Percentiles rank a stretch among this genome's conserved stretches.
These are phyloP conservation scores for Bacillus rossius DNA, from an alignment of 1,140 invertebrate species.

Conservation along the genomic window DNA sequence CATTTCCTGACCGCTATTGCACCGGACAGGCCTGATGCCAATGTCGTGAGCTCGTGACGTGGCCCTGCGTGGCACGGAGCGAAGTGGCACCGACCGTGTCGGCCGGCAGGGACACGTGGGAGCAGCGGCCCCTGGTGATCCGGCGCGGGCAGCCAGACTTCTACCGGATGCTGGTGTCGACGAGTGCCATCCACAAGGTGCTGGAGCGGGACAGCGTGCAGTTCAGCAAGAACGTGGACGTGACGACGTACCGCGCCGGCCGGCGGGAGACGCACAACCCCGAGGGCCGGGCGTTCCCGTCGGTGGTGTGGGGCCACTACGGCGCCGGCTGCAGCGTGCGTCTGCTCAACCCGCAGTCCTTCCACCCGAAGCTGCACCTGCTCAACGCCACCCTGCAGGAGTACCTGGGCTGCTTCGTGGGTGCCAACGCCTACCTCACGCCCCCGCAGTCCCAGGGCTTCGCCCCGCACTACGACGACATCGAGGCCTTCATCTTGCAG, in stretches of 20 bases:
- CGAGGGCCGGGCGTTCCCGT: constrained; percentile 63
- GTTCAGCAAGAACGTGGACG: constrained; percentile 85
- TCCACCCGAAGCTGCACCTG: constrained; percentile 57
- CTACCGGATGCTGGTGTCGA: constrained; percentile 69
- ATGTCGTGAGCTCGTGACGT: too few species aligned
- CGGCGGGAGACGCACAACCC: constrained; percentile 82
- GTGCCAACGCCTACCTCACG: constrained; percentile 94
- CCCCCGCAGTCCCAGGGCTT: constrained; percentile 94
- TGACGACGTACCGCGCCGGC: constrained; percentile 79
- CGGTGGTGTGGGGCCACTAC: constrained; percentile 89
- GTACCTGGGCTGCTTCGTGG: constrained; percentile 88
- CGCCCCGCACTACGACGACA: constrained; percentile 98
- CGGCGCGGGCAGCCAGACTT: constrained; percentile 57
- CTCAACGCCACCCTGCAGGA: constrained; percentile 81
- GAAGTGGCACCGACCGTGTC: too few species aligned
- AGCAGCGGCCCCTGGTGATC: constrained; percentile 71
- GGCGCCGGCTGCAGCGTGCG: constrained; percentile 86
- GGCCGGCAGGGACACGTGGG: constrained; percentile 65
- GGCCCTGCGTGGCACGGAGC: too few species aligned
- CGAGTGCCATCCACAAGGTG: constrained; percentile 69
- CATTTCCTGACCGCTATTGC: too few species aligned
- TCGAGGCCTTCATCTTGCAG: constrained; percentile 96
- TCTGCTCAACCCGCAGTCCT: constrained; percentile 92
- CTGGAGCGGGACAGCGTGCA: constrained; percentile 66
- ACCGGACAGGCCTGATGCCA: too few species aligned